These are phyloP conservation scores for Nannospalax galili DNA, from an alignment of 2,113 vertebrate genomes.

Conservation along the genomic window DNA sequence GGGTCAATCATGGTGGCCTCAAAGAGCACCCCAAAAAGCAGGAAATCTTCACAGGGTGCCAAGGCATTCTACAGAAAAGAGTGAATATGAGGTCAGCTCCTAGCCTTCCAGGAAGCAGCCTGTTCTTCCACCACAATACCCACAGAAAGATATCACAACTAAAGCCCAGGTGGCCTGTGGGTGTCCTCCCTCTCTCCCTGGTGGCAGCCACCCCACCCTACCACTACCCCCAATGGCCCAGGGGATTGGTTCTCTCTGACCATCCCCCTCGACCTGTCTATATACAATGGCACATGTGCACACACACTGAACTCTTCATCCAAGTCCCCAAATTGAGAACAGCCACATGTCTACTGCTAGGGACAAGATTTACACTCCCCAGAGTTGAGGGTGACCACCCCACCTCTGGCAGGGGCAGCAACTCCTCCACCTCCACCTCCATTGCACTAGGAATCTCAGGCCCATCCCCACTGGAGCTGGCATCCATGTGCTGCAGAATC, in stretches of 20 bases:
- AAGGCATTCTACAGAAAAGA: slow-evolving; percentile 86
- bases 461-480: slow-evolving; percentile 52
- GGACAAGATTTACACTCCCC: neutral
- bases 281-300: neutral
- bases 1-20: slow-evolving; percentile 96
- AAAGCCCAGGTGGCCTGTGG: neutral
- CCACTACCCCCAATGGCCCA: too few relatives aligned
- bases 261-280: neutral
- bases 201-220: neutral
- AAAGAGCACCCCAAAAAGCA: slow-evolving; percentile 94
- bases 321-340: neutral
- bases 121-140: neutral
- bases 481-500: slow-evolving; percentile 64
- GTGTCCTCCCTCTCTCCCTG: neutral
- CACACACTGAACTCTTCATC: neutral
- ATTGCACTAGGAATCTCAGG: slow-evolving; percentile 89
- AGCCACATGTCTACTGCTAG: neutral
- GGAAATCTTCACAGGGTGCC: slow-evolving; percentile 92
- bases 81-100: neutral
- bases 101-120: neutral
- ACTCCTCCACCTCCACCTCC: slow-evolving; percentile 92
- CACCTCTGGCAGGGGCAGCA: slow-evolving; percentile 94
- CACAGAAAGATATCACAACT: neutral
- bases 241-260: neutral
- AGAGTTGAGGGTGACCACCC: slow-evolving; percentile 15